phyloP scores from a whole-genome alignment of 2,888 invertebrate genomes.

The Rhabditoides inermis region DNA sequence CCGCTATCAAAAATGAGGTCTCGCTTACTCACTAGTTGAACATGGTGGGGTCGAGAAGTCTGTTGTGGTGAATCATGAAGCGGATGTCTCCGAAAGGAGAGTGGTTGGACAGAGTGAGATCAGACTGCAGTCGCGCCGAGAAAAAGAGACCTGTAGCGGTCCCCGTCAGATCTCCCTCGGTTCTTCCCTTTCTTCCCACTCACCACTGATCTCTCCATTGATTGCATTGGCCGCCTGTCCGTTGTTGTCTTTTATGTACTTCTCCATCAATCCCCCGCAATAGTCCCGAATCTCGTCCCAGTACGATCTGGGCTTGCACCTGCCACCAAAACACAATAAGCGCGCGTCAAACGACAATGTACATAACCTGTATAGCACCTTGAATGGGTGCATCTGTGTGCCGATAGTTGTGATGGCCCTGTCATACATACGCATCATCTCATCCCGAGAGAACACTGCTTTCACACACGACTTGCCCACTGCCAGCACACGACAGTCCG shows the following conservation, averaged over 20 bases:
- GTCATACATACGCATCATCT: constrained; percentile 5
- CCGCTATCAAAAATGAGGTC: background rate
- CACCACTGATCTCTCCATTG: constrained; percentile 37
- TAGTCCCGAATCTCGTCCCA: constrained; percentile 39
- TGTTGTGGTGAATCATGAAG: constrained; percentile 26
- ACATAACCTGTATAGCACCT: constrained; percentile 20
- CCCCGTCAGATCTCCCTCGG: too few species aligned
- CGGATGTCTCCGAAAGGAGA: constrained; percentile 49
- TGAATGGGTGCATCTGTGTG: constrained; percentile 25
- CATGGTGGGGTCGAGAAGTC: constrained; percentile 18
- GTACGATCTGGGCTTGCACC: constrained; percentile 40
- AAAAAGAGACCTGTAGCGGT: constrained; percentile 52
- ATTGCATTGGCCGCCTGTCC: constrained; percentile 46
- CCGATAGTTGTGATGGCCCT: constrained; percentile 3
- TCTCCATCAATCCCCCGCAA: constrained; percentile 37
- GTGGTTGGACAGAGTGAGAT: constrained; percentile 25
- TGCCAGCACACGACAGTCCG: too few species aligned
- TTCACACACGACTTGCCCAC: too few species aligned
- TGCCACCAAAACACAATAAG: background rate
- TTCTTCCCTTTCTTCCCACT: too few species aligned
- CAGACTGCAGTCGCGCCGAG: constrained; percentile 40
- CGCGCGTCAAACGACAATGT: background rate
- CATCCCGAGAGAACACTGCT: constrained; percentile 10
- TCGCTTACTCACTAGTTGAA: too few species aligned
- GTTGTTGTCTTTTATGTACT: constrained; percentile 48